Base-by-base conservation (phyloP, 2,888 invertebrate genomes). In the Parnassius mnemosyne region DNA sequence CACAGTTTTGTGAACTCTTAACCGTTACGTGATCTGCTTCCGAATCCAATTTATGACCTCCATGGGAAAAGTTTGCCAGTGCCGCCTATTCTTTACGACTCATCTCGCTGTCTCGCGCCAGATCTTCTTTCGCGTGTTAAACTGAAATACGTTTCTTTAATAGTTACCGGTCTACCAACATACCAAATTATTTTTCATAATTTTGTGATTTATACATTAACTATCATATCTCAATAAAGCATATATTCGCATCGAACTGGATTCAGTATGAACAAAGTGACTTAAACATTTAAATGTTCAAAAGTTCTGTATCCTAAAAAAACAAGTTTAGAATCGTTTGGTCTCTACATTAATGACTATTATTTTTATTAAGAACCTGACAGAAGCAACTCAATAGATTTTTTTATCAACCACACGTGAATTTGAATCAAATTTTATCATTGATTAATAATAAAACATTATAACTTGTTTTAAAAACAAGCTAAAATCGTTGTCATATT, bases 11-110 rank as follows among this genome's bases (percentile, higher is more conserved):
- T 88, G 90, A 91, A 89, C 91, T 90, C 89, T 87, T 88, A 89
- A 89, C 89, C 88, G 87, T 90, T 90, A 91, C 91, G 90, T 91
- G 90, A 90, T 89, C 89, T 86, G 89, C 86, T 90, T 90, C 89
- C 88, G 89, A 89, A 89, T 83, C 87, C 87, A 89, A 91, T 91
- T 91, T 91, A 91, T 90, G 83, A 80, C 82, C 83, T 89, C 87
- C 84, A 84, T 84, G 89, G 89, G 87, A 86, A 84, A 88, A 89
- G 79, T 90, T 89, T 74, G 76, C 70, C 78, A 75, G 77, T 74
- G 77, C 73, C 79, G 84, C 83, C 87, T 84, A 88, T 89, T 86
- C 87, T 89, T 90, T 89, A 90, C 87, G 88, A 85, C 78, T 83
- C 81, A 81, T 85, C 83, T 80, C 71, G 72, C 76, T 77, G 81